Evolutionary conservation across 2,113 vertebrate genomes (phyloP).

Genomic region (Notothenia rossii): DNA sequence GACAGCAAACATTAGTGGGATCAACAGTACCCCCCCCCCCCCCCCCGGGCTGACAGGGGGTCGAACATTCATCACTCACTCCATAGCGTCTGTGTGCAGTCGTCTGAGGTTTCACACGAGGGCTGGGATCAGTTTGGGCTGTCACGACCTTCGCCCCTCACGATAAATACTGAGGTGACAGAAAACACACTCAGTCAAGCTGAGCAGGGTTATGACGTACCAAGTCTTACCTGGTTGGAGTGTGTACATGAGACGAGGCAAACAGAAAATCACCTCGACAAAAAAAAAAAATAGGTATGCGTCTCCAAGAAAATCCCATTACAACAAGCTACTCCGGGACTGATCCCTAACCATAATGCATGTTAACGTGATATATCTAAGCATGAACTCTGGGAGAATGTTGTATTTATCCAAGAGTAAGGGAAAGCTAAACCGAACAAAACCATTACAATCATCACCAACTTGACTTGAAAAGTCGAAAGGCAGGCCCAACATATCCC

Average conservation of each 20-base stretch:
- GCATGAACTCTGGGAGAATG: neutral
- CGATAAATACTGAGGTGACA: slow-evolving; percentile 83
- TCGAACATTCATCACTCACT: slow-evolving; percentile 84
- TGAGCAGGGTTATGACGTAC: slow-evolving; percentile 69
- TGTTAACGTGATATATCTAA: neutral
- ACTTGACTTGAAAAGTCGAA: neutral
- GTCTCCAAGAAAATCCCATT: neutral
- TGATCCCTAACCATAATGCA: neutral
- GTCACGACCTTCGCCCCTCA: slow-evolving; percentile 74
- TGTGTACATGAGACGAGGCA: slow-evolving; percentile 33
- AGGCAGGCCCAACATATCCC: too few relatives aligned
- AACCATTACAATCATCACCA: neutral
- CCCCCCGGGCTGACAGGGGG: slow-evolving; percentile 15
- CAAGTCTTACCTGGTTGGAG: slow-evolving; percentile 71
- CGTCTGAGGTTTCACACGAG: slow-evolving; percentile 75
- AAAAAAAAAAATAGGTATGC: neutral
- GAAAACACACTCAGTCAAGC: slow-evolving; percentile 81
- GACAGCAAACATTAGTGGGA: slow-evolving; percentile 44
- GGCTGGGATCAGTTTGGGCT: slow-evolving; percentile 72
- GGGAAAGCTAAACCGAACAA: neutral
- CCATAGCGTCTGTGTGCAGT: slow-evolving; percentile 82
- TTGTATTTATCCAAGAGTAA: neutral
- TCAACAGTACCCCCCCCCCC: slow-evolving; percentile 33
- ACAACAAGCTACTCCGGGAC: neutral
- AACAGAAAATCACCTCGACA: slow-evolving; percentile 20